Percentiles rank a stretch among this genome's conserved stretches.
Evolutionary conservation across 2,113 vertebrate genomes (phyloP).

Genomic region (Elachura formosa): DNA sequence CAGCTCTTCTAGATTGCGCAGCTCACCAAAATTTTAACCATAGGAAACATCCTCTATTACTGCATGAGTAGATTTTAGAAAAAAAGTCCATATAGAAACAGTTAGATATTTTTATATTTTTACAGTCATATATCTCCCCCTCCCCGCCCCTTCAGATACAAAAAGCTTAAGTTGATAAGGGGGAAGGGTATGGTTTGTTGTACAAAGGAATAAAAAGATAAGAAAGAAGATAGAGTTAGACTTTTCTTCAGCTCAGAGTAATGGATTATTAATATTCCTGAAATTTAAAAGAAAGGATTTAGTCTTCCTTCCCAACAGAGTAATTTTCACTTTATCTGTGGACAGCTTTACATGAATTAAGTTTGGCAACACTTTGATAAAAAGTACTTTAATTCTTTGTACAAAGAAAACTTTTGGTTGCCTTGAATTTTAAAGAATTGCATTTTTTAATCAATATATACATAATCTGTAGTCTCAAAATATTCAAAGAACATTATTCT

Average conservation of each 20-base stretch:
- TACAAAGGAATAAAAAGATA: neutral
- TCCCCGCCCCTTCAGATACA: accelerated
- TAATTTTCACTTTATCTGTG: neutral
- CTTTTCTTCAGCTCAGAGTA: neutral
- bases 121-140: accelerated
- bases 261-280: neutral
- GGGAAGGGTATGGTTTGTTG: accelerated
- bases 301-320: neutral
- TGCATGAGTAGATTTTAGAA: neutral
- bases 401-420: neutral
- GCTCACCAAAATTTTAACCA: neutral
- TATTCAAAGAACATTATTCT: neutral
- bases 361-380: neutral
- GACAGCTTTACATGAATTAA: neutral
- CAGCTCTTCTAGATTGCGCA: neutral
- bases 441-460: neutral
- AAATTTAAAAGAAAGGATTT: neutral
- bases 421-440: neutral
- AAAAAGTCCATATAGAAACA: neutral
- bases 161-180: neutral
- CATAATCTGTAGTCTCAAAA: neutral
- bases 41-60: neutral
- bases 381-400: neutral
- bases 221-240: neutral
- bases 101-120: neutral